These are phyloP conservation scores for Chrysolina oricalcia DNA, from an alignment of 2,888 invertebrate genomes.

Conservation along the genomic window DNA sequence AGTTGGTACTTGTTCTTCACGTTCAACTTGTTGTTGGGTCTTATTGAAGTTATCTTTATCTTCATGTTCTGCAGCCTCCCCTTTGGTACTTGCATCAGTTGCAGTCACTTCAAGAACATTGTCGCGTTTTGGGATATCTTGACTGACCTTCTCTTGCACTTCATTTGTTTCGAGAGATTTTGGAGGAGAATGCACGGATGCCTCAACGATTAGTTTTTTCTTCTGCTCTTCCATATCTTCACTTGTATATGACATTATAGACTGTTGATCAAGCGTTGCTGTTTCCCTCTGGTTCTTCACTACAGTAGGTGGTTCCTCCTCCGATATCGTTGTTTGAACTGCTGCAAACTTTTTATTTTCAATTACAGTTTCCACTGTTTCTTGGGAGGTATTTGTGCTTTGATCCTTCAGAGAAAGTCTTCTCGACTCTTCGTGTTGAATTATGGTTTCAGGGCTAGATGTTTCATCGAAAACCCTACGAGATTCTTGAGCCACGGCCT, in stretches of 20 bases:
- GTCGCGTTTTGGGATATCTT: not conserved
- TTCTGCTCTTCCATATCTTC: conserved; percentile 66
- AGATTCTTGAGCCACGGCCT: conserved; percentile 33
- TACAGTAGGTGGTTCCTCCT: not conserved
- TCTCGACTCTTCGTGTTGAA: conserved; percentile 34
- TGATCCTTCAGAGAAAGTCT: conserved; percentile 49
- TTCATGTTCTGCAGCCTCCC: not conserved
- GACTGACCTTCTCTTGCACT: conserved; percentile 52
- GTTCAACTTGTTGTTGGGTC: not conserved
- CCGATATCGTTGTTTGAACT: conserved; percentile 12
- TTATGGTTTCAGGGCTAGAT: conserved; percentile 42
- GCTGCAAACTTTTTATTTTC: conserved; percentile 43
- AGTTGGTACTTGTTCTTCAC: not conserved
- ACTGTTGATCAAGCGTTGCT: conserved; percentile 58
- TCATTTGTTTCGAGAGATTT: conserved; percentile 60
- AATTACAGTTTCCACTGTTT: conserved; percentile 53
- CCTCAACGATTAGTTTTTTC: conserved; percentile 67
- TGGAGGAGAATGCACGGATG: conserved; percentile 69
- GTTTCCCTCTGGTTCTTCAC: not conserved
- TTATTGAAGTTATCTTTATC: not conserved
- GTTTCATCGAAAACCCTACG: conserved; percentile 34
- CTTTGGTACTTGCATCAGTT: no score
- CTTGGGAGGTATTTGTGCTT: conserved; percentile 60
- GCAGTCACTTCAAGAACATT: no score
- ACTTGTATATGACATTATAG: conserved; percentile 66